Evolutionary conservation across 1,140 invertebrate species (phyloP).

Genomic region (Cyclina sinensis): DNA sequence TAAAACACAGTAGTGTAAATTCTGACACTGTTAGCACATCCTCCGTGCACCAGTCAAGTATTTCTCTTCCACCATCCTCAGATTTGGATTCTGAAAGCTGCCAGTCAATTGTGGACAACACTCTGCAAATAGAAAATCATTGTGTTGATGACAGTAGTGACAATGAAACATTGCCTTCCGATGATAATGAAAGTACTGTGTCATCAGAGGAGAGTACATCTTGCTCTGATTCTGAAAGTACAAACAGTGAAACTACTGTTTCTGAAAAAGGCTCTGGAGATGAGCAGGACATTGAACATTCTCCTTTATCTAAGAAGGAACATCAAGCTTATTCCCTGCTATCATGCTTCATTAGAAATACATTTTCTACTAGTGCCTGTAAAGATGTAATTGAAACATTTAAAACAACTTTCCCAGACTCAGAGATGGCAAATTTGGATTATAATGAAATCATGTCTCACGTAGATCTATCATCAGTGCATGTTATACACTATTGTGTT

Average conservation of each 20-base stretch:
- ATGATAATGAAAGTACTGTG: constrained; percentile 32
- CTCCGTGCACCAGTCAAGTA: neutral
- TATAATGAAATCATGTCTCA: no score
- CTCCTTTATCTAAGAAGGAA: constrained; percentile 7
- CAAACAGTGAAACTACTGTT: neutral
- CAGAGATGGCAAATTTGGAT: no score
- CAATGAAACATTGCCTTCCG: constrained; percentile 19
- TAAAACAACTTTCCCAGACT: no score
- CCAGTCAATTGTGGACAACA: constrained; percentile 16
- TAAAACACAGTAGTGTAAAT: no score
- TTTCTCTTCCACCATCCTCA: constrained; percentile 19
- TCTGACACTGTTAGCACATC: constrained; percentile 1
- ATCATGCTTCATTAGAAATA: constrained; percentile 14
- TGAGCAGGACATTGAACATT: neutral
- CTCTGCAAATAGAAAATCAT: constrained; percentile 27
- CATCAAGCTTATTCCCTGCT: neutral
- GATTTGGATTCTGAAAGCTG: constrained; percentile 31
- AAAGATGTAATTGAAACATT: no score
- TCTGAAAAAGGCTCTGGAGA: constrained; percentile 21
- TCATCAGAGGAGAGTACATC: constrained; percentile 10
- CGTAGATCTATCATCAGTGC: no score
- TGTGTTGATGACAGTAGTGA: no score
- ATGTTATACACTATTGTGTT: no score
- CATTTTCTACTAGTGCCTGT: constrained; percentile 25
- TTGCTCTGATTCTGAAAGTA: constrained; percentile 21